phyloP scores from a whole-genome alignment of 2,113 vertebrate genomes.

The Tamias sibiricus region DNA sequence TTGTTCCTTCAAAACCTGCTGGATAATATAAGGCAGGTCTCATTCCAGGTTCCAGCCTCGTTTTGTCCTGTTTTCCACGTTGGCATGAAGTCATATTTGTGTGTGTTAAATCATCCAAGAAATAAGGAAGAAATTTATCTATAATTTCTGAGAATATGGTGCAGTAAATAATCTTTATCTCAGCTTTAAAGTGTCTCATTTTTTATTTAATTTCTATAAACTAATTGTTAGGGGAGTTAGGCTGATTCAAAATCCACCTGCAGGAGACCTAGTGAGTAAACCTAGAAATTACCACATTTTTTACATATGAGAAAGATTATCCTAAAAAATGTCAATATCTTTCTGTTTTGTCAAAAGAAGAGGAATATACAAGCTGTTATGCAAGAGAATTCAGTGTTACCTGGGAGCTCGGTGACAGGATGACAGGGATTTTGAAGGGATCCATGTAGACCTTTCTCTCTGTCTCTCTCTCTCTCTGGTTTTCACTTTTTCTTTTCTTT shows the following conservation, averaged over 20 bases:
- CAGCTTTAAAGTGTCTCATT: not conserved
- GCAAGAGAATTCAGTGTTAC: not conserved
- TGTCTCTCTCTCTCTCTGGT: not conserved
- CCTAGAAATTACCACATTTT: constrained; percentile 21
- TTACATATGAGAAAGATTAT: not conserved
- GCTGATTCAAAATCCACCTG: constrained; percentile 5
- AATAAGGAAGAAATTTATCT: not conserved
- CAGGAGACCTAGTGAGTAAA: constrained; percentile 5
- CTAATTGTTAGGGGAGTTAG: not conserved
- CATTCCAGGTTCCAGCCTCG: not conserved
- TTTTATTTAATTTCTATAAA: constrained; percentile 1
- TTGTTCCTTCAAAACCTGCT: not conserved
- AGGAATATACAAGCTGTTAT: constrained; percentile 32
- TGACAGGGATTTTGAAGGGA: not conserved
- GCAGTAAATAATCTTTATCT: not conserved
- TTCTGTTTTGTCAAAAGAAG: constrained; percentile 53
- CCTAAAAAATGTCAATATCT: not conserved
- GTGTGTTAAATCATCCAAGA: not conserved
- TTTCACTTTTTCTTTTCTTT: not conserved
- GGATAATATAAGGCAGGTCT: not conserved
- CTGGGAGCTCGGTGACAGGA: not conserved
- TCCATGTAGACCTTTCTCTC: not conserved
- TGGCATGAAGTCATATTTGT: not conserved
- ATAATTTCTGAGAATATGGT: not conserved
- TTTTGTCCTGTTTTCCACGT: not conserved